phyloP scores from a whole-genome alignment of 2,888 invertebrate genomes.

The Euplexia lucipara region DNA sequence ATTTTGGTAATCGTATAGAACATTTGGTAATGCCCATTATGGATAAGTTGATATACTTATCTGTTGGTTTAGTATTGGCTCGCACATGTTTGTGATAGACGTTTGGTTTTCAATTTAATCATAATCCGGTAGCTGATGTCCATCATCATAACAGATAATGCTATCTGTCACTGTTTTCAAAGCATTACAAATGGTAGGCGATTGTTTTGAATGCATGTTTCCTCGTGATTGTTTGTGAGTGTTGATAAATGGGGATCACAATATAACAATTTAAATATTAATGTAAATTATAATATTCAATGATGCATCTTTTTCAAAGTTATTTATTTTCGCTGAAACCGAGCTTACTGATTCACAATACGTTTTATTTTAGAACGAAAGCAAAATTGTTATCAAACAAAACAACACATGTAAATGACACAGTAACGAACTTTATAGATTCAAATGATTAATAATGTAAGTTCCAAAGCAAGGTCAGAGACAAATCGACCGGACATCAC shows the following conservation, averaged over 20 bases:
- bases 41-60: slow-evolving; percentile 29
- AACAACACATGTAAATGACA: slow-evolving; percentile 21
- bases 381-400: slow-evolving; percentile 18
- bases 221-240: slow-evolving; percentile 44
- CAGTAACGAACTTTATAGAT: slow-evolving; percentile 29
- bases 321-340: not conserved
- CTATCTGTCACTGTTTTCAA: slow-evolving; percentile 46
- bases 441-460: slow-evolving; percentile 37
- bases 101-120: slow-evolving; percentile 20
- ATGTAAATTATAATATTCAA: slow-evolving; percentile 29
- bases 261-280: slow-evolving; percentile 18
- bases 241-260: slow-evolving; percentile 36
- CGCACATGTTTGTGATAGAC: slow-evolving; percentile 14
- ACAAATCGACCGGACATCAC: slow-evolving; percentile 63
- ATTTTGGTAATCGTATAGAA: slow-evolving; percentile 37
- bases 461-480: slow-evolving; percentile 54
- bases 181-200: slow-evolving; percentile 22
- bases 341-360: not conserved
- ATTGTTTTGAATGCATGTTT: slow-evolving; percentile 42
- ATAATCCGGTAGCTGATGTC: slow-evolving; percentile 36
- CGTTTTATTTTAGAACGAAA: not conserved
- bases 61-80: slow-evolving; percentile 6
- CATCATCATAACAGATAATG: slow-evolving; percentile 40
- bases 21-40: slow-evolving; percentile 9
- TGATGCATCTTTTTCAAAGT: slow-evolving; percentile 20